These are phyloP conservation scores for Quadroppia sp. DNA, from an alignment of 2,888 invertebrate species.

Conservation along the genomic window DNA sequence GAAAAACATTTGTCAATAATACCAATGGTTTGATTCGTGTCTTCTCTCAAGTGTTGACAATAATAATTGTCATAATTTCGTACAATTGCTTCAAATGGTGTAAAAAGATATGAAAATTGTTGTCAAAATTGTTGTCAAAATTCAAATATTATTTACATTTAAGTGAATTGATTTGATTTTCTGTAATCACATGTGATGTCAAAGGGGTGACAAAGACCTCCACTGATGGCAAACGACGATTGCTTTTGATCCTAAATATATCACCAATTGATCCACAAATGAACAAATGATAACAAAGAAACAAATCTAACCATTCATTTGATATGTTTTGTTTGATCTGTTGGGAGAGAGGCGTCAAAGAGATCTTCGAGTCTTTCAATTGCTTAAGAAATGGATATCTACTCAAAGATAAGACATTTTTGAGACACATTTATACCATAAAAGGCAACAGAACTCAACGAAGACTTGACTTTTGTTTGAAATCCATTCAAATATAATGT, in stretches of 20 bases:
- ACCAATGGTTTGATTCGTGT: slow-evolving; percentile 7
- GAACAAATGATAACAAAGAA: too few species aligned
- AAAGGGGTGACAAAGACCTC: slow-evolving; percentile 5
- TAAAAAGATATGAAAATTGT: not conserved
- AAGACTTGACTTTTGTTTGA: not conserved
- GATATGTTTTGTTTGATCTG: slow-evolving; percentile 32
- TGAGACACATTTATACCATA: slow-evolving; percentile 18
- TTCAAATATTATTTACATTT: not conserved
- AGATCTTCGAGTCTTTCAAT: not conserved
- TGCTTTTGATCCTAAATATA: not conserved
- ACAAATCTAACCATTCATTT: slow-evolving; percentile 8
- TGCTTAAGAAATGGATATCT: not conserved
- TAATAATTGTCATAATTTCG: not conserved
- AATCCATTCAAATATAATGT: too few species aligned
- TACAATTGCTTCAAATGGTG: not conserved
- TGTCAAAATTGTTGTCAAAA: too few species aligned
- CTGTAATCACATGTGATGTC: not conserved
- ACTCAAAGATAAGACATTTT: slow-evolving; percentile 1
- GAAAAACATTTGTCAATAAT: not conserved
- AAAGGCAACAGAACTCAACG: too few species aligned
- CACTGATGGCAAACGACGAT: not conserved
- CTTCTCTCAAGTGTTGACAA: not conserved
- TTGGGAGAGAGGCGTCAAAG: slow-evolving; percentile 3
- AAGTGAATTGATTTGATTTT: slow-evolving; percentile 2
- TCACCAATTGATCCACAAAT: not conserved